Base-by-base conservation (phyloP, 2,888 invertebrate genomes). In the Orchestes rusci region DNA sequence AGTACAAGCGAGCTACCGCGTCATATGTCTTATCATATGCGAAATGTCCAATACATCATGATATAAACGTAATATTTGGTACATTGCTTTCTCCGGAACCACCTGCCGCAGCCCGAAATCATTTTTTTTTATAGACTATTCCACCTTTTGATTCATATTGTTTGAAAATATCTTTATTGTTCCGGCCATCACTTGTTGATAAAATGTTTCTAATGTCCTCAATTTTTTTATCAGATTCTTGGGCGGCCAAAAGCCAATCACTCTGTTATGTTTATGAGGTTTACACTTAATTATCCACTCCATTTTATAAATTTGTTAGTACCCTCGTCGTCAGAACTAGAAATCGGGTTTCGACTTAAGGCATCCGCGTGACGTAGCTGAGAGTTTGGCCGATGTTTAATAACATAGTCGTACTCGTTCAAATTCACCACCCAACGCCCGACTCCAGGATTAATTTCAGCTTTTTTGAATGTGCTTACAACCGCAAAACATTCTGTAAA, bases 291-390 rank as follows among this genome's bases (percentile, higher is more conserved):
- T n/a, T n/a, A n/a, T n/a, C n/a, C n/a, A n/a, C n/a, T n/a, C n/a
- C n/a, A n/a, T n/a, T n/a, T n/a, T n/a, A n/a, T n/a, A n/a, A n/a
- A n/a, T n/a, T n/a, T 13, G 13, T 30, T 7, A 30, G 12, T 13
- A 30, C 13, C 4, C 4, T 13, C 8, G 7, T 30, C 13, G 12
- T 5, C 8, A 13, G 7, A 13, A 7, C 4, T 5, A 30, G 7
- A n/a, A 30, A 35, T 35, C 4, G 41, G 41, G 15, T 34, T 32
- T 4, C 44, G 16, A 23, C 49, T 51, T 7, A 51, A 37, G 27
- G 53, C 53, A 35, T 53, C 53, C 4, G 48, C 53, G 38, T 51
- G 52, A 8, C 30, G 16, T 45, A 53, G 45, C 7, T 35, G 43
- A n/a, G n/a, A n/a, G 18, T 32, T 20, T 13, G 44, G 20, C 5